Evolutionary conservation across 2,113 vertebrate species (phyloP).

Genomic region (Trichechus manatus): DNA sequence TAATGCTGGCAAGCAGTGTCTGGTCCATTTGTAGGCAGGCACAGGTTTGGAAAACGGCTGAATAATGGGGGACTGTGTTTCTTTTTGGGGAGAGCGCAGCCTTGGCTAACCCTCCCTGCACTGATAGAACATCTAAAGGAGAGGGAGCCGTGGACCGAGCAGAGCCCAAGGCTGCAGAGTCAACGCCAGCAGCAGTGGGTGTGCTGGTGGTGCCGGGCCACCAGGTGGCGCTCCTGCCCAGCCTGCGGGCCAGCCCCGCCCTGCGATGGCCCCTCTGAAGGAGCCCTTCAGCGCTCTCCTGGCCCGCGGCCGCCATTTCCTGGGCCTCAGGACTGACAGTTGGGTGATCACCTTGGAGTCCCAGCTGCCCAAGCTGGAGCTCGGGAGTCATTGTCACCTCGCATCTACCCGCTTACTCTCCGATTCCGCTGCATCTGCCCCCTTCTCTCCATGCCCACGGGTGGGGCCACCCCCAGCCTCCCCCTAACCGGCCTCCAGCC

Average conservation of each 20-base stretch:
- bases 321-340: neutral
- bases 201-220: neutral
- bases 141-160: neutral
- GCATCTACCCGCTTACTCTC: neutral
- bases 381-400: neutral
- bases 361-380: neutral
- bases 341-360: neutral
- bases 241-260: neutral
- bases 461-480: neutral
- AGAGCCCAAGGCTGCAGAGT: neutral
- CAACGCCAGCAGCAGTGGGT: fast-evolving
- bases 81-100: neutral
- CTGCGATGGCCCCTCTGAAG: fast-evolving
- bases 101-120: neutral
- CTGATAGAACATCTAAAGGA: neutral
- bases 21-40: neutral
- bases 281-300: neutral
- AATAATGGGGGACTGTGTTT: neutral
- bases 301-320: neutral
- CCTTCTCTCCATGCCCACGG: neutral
- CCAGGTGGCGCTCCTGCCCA: neutral
- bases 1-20: neutral
- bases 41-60: neutral
- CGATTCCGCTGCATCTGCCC: neutral
- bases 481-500: neutral